A percentile compares a stretch with the other conserved stretches of the same genome.
Conservation (phyloP, 2,888 invertebrate genomes). For the Cistogaster globosa region DNA sequence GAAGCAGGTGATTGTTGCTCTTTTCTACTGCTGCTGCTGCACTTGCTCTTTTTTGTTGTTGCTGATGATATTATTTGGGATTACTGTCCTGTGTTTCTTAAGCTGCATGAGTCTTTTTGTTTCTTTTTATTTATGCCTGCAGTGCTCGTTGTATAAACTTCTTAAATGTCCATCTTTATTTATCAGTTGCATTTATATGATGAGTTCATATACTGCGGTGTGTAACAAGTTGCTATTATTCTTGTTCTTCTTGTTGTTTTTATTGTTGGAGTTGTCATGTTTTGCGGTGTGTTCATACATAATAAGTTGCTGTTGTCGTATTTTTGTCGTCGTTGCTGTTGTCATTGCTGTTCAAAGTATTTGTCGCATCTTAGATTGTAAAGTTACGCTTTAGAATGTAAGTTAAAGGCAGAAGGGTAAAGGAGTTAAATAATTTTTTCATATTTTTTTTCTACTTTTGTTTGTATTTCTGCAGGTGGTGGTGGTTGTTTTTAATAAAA, state of each 20-base stretch:
- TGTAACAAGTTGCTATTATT: slow-evolving; percentile 55
- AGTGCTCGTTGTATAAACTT: slow-evolving; percentile 46
- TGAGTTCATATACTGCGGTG: slow-evolving; percentile 42
- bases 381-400: slow-evolving; percentile 53
- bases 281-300: too few relatives aligned
- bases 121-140: slow-evolving; percentile 44
- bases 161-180: slow-evolving; percentile 69
- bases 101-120: slow-evolving; percentile 22
- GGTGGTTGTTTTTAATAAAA: background rate
- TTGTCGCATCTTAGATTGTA: slow-evolving; percentile 63
- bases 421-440: background rate
- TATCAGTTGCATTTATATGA: slow-evolving; percentile 58
- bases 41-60: slow-evolving; percentile 9
- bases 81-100: slow-evolving; percentile 41
- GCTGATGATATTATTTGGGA: slow-evolving; percentile 9
- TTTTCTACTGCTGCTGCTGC: slow-evolving; percentile 16
- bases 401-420: background rate
- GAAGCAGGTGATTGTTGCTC: slow-evolving; percentile 37
- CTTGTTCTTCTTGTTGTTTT: background rate
- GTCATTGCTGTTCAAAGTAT: slow-evolving; percentile 58
- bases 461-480: too few relatives aligned
- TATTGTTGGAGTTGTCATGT: slow-evolving; percentile 10
- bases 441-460: background rate
- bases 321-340: slow-evolving; percentile 12
- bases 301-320: background rate